Conservation (phyloP, 1,140 invertebrate species). For the Eupristina koningsbergeri region DNA sequence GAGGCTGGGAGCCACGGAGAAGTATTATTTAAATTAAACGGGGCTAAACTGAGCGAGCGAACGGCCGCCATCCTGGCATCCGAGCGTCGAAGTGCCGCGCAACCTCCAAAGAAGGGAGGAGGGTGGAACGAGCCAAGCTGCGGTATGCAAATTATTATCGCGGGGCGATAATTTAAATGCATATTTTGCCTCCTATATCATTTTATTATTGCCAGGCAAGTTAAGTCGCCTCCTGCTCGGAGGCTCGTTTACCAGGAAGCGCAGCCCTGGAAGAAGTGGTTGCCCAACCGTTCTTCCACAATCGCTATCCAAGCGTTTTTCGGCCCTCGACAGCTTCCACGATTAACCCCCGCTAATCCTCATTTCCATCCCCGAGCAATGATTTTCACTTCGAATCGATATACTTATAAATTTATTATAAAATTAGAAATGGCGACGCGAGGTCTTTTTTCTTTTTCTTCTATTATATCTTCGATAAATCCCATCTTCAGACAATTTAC, state of each 20-base stretch:
- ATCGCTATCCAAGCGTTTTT: slow-evolving; percentile 70
- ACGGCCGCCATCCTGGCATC: slow-evolving; percentile 54
- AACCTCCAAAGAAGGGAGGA: slow-evolving; percentile 65
- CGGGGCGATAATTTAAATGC: slow-evolving; percentile 75
- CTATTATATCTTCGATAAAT: too few species aligned
- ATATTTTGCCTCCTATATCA: slow-evolving; percentile 75
- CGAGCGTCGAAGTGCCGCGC: slow-evolving; percentile 54
- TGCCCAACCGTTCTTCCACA: slow-evolving; percentile 36
- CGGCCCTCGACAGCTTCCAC: not conserved
- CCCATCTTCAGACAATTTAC: too few species aligned
- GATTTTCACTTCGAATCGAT: not conserved
- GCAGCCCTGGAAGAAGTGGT: not conserved
- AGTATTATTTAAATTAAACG: slow-evolving; percentile 76
- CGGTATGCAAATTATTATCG: slow-evolving; percentile 74
- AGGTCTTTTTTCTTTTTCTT: too few species aligned
- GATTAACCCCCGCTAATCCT: slow-evolving; percentile 19
- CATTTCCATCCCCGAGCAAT: not conserved
- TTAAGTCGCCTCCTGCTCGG: slow-evolving; percentile 67
- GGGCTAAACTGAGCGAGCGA: slow-evolving; percentile 74
- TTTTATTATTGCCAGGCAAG: slow-evolving; percentile 74
- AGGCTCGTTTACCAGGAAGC: slow-evolving; percentile 47
- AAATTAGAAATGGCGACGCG: too few species aligned
- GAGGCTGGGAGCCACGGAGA: slow-evolving; percentile 63
- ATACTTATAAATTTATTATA: too few species aligned
- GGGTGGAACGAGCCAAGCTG: slow-evolving; percentile 58